These are phyloP conservation scores for Gavia stellata DNA, from an alignment of 2,113 vertebrate species.

Conservation along the genomic window DNA sequence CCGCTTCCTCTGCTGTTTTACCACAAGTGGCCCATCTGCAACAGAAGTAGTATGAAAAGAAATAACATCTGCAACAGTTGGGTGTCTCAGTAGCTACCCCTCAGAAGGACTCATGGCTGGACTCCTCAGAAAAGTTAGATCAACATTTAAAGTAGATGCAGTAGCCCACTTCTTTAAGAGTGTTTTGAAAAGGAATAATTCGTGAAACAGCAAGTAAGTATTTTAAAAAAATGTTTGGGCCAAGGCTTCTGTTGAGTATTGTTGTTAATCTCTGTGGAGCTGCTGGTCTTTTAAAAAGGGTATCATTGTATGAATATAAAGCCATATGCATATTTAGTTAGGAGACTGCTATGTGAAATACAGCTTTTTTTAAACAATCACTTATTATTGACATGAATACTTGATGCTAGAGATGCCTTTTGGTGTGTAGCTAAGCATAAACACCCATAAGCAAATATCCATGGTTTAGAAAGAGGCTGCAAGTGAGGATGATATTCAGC, in stretches of 20 bases:
- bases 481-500: background rate
- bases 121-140: background rate
- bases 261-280: background rate
- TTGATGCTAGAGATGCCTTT: background rate
- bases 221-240: background rate
- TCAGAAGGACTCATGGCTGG: background rate
- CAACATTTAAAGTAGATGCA: background rate
- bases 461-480: background rate
- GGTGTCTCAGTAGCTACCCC: background rate
- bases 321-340: background rate
- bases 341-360: background rate
- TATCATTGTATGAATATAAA: background rate
- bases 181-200: background rate
- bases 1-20: background rate
- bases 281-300: background rate
- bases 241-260: background rate
- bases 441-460: background rate
- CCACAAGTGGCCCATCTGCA: background rate
- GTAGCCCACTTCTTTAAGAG: background rate
- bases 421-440: background rate
- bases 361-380: background rate
- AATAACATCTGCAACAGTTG: background rate
- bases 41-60: background rate
- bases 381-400: background rate
- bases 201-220: background rate